A percentile compares a stretch with the other conserved stretches of the same genome.
Evolutionary conservation across 1,140 invertebrate genomes (phyloP).

Genomic region (Pseudachorutes palmiensis): DNA sequence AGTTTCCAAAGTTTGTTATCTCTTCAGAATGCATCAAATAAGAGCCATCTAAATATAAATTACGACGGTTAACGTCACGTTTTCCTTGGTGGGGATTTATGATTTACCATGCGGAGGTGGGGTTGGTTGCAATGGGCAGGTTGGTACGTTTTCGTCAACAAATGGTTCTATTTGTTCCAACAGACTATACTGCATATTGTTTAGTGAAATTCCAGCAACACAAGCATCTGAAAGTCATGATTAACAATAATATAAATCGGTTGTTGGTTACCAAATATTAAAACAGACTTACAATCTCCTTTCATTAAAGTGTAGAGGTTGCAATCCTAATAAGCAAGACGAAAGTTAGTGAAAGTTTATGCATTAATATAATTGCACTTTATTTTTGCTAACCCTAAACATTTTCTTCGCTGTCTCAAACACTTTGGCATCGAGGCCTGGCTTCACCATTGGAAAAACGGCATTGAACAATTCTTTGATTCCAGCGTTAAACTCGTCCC

Average conservation of each 20-base stretch:
- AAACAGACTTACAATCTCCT: conserved; percentile 1
- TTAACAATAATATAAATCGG: not conserved
- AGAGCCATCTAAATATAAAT: not conserved
- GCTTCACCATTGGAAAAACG: not conserved
- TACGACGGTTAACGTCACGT: not conserved
- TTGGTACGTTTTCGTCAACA: not conserved
- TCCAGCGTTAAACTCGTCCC: not conserved
- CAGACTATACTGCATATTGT: not conserved
- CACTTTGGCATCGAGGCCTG: not conserved
- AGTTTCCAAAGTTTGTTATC: not conserved
- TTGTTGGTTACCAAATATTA: not conserved
- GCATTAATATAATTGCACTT: not conserved
- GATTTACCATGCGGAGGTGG: not conserved
- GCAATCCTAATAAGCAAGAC: conserved; percentile 2
- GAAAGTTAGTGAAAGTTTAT: not conserved
- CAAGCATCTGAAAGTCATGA: not conserved
- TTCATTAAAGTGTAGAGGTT: not conserved
- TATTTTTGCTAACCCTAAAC: not conserved
- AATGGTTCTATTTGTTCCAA: not conserved
- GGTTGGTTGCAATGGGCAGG: not conserved
- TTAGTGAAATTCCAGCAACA: not conserved
- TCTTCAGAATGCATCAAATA: not conserved
- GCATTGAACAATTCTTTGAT: not conserved
- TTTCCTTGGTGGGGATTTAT: not conserved
- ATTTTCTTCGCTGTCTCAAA: not conserved